Base-by-base conservation (phyloP, 2,797 vertebrate species). In the Oryzias sinensis region DNA sequence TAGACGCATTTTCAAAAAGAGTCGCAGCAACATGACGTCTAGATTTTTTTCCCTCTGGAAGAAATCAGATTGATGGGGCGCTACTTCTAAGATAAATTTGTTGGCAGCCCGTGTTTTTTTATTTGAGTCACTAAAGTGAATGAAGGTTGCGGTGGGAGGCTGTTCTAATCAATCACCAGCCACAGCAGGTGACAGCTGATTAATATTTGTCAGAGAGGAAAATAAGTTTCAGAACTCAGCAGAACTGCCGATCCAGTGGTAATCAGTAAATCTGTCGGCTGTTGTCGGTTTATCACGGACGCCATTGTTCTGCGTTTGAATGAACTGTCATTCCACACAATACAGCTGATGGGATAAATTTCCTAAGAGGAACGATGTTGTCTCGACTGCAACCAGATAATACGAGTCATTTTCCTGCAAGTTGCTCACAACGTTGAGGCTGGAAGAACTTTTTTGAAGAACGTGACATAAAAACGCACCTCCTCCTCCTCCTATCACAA, bases 261-360 rank as follows among this genome's bases (percentile, higher is more conserved):
- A 40, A 56, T 48, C 40, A 17, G 6, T 44, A 15, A 52, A 54
- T 65, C 18, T 17, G 22, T 55, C 53, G 18, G 45, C 44, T 55
- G 48, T 27, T 25, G 0, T 56, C 17, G 48, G 55, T 62, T 70
- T 43, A 29, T 16, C 56, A 37, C 55, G 14, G 40, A 22, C 49
- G 8, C 47, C 29, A 64, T 76, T 74, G 83, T 82, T 75, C 56
- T 51, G 72, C 42, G 41, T 60, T 71, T 60, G 54, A 77, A 66
- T 69, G 25, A 79, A 74, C 65, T 62, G 74, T 76, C 76, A 65
- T 50, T 1, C 49, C 63, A 54, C 56, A 75, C 68, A 77, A 54
- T 68, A 13, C 45, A 22, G 64, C 51, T 64, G 27, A 49, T 1
- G 16, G 50, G 65, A 64, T 53, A 46, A 24, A 33, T 70, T 71